Base-by-base conservation (phyloP, 2,888 invertebrate genomes). In the Megamerina dolium region DNA sequence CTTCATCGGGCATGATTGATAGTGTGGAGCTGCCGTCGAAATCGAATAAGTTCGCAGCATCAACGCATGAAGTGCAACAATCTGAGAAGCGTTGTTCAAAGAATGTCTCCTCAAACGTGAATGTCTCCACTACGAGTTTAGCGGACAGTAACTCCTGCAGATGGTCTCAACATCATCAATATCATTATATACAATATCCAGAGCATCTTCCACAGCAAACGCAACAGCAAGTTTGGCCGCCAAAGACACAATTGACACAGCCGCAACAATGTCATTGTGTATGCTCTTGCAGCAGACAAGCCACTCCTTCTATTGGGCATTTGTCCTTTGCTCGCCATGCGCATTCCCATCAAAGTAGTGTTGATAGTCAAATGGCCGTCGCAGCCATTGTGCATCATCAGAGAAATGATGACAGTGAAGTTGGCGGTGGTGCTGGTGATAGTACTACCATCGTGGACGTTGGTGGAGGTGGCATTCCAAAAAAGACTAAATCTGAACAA, bases 41-140 rank as follows among this genome's bases (percentile, higher is more conserved):
- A n/a, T n/a, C n/a, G n/a, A n/a, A n/a, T n/a, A n/a, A n/a, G n/a
- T n/a, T n/a, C n/a, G n/a, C n/a, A n/a, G n/a, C n/a, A n/a, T n/a
- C n/a, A n/a, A n/a, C n/a, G n/a, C n/a, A n/a, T n/a, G n/a, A n/a
- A n/a, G n/a, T n/a, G n/a, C n/a, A n/a, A n/a, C n/a, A n/a, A n/a
- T n/a, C n/a, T n/a, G n/a, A n/a, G n/a, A n/a, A n/a, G n/a, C n/a
- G n/a, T n/a, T n/a, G n/a, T n/a, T n/a, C n/a, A n/a, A n/a, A n/a
- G n/a, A n/a, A n/a, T n/a, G n/a, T n/a, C n/a, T n/a, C 23, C 10
- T 14, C 38, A 16, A 36, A 31, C 29, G 26, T 26, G 20, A 35
- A 35, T 34, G 21, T 34, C 10, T 81, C 67, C 56, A 87, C 49
- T 75, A 66, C 75, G 79, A 53, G 85, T 82, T 64, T 88, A 75